phyloP scores from a whole-genome alignment of 2,113 vertebrate species.

The Hemichromis elongatus region DNA sequence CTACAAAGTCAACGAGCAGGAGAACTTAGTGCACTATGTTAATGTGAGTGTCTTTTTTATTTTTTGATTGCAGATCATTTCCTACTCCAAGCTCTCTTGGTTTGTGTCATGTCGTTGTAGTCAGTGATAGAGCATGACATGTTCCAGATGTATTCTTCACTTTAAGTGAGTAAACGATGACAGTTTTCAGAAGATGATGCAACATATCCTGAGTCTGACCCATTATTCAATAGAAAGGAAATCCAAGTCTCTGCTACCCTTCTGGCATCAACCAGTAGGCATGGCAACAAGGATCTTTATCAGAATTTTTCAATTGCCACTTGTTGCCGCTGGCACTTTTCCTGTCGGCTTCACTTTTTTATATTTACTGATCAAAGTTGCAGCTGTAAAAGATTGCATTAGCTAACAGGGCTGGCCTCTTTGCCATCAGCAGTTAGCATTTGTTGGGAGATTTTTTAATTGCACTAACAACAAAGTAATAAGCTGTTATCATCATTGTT shows the following conservation, averaged over 20 bases:
- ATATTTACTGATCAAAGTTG: neutral
- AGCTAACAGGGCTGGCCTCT: neutral
- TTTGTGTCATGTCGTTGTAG: accelerated
- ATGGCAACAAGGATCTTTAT: neutral
- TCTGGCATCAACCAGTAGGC: neutral
- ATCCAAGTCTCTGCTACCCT: neutral
- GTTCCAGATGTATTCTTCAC: neutral
- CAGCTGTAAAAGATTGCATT: neutral
- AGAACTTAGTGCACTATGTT: slow-evolving; percentile 83
- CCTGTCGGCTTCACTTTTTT: neutral
- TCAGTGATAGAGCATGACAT: accelerated
- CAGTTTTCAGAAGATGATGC: accelerated
- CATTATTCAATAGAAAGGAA: neutral
- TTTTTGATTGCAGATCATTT: neutral
- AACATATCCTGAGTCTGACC: neutral
- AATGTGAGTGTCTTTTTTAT: slow-evolving; percentile 76
- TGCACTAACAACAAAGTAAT: neutral
- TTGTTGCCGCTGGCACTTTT: neutral
- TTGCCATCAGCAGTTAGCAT: neutral
- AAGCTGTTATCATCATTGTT: neutral
- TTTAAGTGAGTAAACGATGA: neutral
- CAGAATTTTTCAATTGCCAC: neutral
- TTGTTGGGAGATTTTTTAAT: neutral
- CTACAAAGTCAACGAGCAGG: slow-evolving; percentile 93
- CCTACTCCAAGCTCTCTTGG: neutral